Percentiles rank a stretch among this genome's conserved stretches.
These are phyloP conservation scores for Cyanoderma ruficeps DNA, from an alignment of 2,113 vertebrate genomes.

Conservation along the genomic window DNA sequence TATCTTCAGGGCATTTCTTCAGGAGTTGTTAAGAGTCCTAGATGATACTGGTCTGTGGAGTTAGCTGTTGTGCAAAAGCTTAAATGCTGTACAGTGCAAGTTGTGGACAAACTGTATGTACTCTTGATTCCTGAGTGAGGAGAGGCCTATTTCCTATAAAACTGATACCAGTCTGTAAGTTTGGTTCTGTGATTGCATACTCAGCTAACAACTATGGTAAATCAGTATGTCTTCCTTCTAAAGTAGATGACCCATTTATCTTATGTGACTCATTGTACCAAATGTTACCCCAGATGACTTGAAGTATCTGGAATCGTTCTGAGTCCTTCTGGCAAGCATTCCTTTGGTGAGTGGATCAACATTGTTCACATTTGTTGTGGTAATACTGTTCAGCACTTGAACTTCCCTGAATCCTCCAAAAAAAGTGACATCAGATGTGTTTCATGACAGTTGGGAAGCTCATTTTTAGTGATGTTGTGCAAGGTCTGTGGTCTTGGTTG, in stretches of 20 bases:
- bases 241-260: neutral
- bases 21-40: neutral
- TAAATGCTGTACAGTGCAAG: neutral
- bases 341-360: neutral
- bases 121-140: neutral
- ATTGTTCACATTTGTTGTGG: neutral
- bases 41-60: neutral
- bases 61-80: neutral
- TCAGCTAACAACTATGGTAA: neutral
- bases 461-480: neutral
- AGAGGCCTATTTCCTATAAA: neutral
- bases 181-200: neutral
- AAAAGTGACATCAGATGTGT: neutral
- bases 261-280: neutral
- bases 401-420: neutral
- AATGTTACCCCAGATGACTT: conserved; percentile 26
- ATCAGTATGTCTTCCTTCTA: neutral
- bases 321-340: neutral
- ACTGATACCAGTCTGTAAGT: neutral
- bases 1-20: neutral
- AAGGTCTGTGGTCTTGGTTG: neutral
- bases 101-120: neutral
- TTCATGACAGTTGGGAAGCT: neutral
- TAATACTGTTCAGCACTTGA: neutral
- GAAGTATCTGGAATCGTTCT: neutral